These are phyloP conservation scores for Clinocottus analis DNA, from an alignment of 2,113 vertebrate genomes.

Conservation along the genomic window DNA sequence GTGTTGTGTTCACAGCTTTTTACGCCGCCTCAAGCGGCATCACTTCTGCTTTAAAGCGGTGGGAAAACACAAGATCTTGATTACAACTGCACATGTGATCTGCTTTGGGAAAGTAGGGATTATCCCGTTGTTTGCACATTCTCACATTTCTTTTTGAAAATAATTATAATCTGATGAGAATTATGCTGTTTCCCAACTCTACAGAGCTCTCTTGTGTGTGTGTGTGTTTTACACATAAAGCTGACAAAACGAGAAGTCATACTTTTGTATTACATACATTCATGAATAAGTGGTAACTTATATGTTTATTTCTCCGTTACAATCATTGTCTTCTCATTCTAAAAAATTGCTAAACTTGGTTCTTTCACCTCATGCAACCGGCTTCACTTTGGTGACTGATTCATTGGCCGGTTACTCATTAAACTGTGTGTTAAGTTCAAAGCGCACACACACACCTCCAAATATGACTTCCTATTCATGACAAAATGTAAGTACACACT, in stretches of 20 bases:
- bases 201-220: not conserved
- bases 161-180: slow-evolving; percentile 14
- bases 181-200: not conserved
- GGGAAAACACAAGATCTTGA: slow-evolving; percentile 13
- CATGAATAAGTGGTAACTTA: not conserved
- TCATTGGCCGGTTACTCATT: slow-evolving; percentile 31
- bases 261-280: not conserved
- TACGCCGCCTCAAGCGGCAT: too few species aligned
- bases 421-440: not conserved
- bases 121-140: slow-evolving; percentile 13
- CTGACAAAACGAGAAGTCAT: not conserved
- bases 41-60: slow-evolving; percentile 6
- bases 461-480: slow-evolving; percentile 2
- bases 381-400: slow-evolving; percentile 15
- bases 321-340: not conserved
- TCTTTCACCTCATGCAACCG: not conserved
- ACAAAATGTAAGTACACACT: not conserved
- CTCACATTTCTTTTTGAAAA: slow-evolving; percentile 25
- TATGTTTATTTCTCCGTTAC: not conserved
- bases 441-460: not conserved
- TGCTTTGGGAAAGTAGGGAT: slow-evolving; percentile 20
- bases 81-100: slow-evolving; percentile 27
- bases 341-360: not conserved
- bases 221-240: not conserved
- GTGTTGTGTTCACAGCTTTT: not conserved